phyloP scores from a whole-genome alignment of 2,113 vertebrate genomes.

The Proterorhinus semilunaris region DNA sequence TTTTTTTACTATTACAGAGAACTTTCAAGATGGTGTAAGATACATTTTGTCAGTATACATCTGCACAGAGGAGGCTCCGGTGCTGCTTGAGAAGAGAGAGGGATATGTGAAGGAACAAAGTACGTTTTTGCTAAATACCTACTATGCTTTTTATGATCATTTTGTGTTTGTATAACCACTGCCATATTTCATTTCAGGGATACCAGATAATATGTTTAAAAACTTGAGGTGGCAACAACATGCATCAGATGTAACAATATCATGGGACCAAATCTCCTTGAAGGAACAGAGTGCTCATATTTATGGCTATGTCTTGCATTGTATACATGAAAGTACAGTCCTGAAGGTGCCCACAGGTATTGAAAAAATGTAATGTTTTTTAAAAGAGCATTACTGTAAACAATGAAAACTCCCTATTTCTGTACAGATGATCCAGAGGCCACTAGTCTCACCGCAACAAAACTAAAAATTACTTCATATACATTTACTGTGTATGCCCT shows the following conservation, averaged over 20 bases:
- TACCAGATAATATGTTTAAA: constrained; percentile 13
- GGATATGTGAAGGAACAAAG: constrained; percentile 60
- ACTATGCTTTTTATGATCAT: neutral
- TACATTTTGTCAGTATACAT: constrained; percentile 64
- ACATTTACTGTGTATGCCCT: constrained; percentile 45
- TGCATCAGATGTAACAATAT: constrained; percentile 27
- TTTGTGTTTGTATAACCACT: neutral
- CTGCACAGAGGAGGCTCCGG: constrained; percentile 52
- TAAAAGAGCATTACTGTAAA: neutral
- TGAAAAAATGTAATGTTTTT: neutral
- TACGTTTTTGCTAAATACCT: constrained; percentile 31
- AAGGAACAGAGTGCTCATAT: constrained; percentile 55
- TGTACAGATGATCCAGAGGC: constrained; percentile 15
- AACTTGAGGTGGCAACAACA: neutral
- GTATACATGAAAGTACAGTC: rapidly evolving
- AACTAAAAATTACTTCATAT: constrained; percentile 39
- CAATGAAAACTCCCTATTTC: constrained; percentile 1
- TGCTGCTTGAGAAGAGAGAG: constrained; percentile 53
- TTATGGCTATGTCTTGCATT: constrained; percentile 50
- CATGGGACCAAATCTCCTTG: constrained; percentile 49
- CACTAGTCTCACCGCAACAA: constrained; percentile 32
- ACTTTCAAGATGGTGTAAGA: constrained; percentile 43
- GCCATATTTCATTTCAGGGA: constrained; percentile 23
- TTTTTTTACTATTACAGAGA: constrained; percentile 30
- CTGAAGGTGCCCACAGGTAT: constrained; percentile 44